A percentile compares a stretch with the other conserved stretches of the same genome.
phyloP scores from a whole-genome alignment of 1,140 invertebrate genomes.

The Hyphantria cunea region DNA sequence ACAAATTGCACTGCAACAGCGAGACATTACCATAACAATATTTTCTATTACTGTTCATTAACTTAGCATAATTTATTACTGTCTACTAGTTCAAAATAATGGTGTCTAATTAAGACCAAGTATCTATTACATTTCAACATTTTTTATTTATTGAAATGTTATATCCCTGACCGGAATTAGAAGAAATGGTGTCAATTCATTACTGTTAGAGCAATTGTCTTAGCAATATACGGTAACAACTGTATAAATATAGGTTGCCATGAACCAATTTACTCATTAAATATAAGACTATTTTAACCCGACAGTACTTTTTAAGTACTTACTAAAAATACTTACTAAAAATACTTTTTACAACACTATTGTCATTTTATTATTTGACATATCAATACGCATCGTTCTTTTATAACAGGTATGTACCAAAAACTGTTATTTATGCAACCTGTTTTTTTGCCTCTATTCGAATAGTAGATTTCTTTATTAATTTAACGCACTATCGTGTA shows the following conservation, averaged over 20 bases:
- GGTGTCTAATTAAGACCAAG: slow-evolving; percentile 2
- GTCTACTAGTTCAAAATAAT: not conserved
- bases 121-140: slow-evolving; percentile 14
- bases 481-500: not conserved
- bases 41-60: not conserved
- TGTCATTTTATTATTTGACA: slow-evolving; percentile 1
- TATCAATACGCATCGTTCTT: too few relatives aligned
- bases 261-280: slow-evolving; percentile 66
- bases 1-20: too few relatives aligned
- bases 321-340: too few relatives aligned
- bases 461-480: not conserved
- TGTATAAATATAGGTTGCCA: slow-evolving; percentile 57
- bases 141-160: slow-evolving; percentile 32
- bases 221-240: slow-evolving; percentile 45
- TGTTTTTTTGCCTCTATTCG: not conserved
- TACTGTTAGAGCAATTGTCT: slow-evolving; percentile 56
- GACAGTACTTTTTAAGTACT: not conserved
- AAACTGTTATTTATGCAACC: not conserved
- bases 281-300: slow-evolving; percentile 51
- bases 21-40: not conserved
- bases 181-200: slow-evolving; percentile 58
- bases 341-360: slow-evolving; percentile 5
- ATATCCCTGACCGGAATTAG: slow-evolving; percentile 52
- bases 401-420: not conserved
- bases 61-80: not conserved